Evolutionary conservation across 2,888 invertebrate species (phyloP).

Genomic region (Apocheima hispidaria): DNA sequence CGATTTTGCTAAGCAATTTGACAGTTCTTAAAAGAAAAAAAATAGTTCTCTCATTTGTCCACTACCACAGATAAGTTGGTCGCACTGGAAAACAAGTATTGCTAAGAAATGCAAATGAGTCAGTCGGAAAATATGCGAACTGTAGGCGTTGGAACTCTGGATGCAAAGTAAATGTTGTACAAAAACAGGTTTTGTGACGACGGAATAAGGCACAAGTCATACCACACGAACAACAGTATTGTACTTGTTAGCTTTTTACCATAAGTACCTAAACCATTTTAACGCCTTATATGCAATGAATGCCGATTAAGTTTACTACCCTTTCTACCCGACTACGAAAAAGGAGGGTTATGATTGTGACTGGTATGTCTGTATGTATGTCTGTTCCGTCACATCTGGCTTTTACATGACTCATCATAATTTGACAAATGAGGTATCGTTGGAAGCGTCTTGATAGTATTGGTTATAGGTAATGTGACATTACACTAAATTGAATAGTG

Average conservation of each 20-base stretch:
- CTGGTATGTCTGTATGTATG: too few relatives aligned
- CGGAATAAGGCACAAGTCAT: constrained; percentile 1
- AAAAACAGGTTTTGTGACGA: constrained; percentile 10
- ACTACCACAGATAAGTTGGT: not conserved
- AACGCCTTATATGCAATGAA: too few relatives aligned
- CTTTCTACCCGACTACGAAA: too few relatives aligned
- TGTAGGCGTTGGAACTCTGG: constrained; percentile 20
- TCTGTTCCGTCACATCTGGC: too few relatives aligned
- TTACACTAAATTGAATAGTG: too few relatives aligned
- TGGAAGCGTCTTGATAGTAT: too few relatives aligned
- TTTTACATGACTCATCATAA: too few relatives aligned
- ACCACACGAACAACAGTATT: not conserved
- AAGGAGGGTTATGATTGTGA: too few relatives aligned
- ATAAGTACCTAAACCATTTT: not conserved
- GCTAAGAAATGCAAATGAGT: constrained; percentile 35
- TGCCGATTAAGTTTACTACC: too few relatives aligned
- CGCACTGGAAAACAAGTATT: constrained; percentile 7
- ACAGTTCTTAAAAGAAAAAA: not conserved
- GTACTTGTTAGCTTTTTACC: not conserved
- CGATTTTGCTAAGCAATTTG: not conserved
- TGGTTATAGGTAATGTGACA: too few relatives aligned
- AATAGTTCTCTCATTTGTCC: not conserved
- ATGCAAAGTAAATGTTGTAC: constrained; percentile 5
- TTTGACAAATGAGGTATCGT: too few relatives aligned
- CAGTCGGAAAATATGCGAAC: constrained; percentile 28